Percentiles rank a stretch among this genome's conserved stretches.
Evolutionary conservation across 2,888 invertebrate genomes (phyloP).

Genomic region (Drosophila falleni): DNA sequence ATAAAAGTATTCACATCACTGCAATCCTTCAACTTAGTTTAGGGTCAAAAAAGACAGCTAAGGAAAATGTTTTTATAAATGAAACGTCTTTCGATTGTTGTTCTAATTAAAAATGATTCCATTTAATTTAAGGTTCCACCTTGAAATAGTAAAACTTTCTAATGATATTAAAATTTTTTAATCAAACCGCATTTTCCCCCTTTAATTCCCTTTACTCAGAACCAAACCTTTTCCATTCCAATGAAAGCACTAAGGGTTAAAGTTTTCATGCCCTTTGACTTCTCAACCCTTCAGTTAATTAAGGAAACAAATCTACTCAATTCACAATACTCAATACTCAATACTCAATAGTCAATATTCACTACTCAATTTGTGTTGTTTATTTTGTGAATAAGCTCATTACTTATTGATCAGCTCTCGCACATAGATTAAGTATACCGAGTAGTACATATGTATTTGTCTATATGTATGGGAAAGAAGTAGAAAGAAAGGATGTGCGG

Average conservation of each 20-base stretch:
- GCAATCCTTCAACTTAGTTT: no score
- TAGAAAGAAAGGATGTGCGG: constrained; percentile 28
- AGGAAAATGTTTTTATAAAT: no score
- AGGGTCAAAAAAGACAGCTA: no score
- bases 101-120: background rate
- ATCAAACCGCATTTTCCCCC: background rate
- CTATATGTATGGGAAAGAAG: background rate
- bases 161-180: background rate
- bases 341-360: background rate
- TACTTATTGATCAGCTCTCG: constrained; percentile 47
- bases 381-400: constrained; percentile 38
- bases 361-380: constrained; percentile 29
- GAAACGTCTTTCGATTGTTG: no score
- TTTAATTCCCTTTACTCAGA: background rate
- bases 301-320: constrained; percentile 3
- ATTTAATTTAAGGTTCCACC: background rate
- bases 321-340: background rate
- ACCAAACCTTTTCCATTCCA: background rate
- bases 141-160: background rate
- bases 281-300: constrained; percentile 10
- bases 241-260: background rate
- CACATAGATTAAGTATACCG: constrained; percentile 19
- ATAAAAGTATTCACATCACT: no score
- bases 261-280: background rate
- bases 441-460: constrained; percentile 8